Evolutionary conservation across 2,797 vertebrate genomes (phyloP).

Genomic region (Malurus splendens): DNA sequence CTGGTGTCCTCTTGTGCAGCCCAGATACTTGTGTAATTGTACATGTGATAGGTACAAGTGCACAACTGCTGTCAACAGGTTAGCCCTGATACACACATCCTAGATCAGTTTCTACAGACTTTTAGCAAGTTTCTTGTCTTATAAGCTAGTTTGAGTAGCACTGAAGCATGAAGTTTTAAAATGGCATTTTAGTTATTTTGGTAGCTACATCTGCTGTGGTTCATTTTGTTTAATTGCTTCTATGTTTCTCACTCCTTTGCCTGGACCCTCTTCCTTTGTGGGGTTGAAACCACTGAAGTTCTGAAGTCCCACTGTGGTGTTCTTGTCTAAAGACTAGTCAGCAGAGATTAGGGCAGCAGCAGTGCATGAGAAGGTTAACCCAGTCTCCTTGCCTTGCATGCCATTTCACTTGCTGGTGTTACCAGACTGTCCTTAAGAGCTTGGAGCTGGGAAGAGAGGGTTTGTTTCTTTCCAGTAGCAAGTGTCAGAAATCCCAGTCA

Average conservation of each 20-base stretch:
- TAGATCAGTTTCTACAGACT: background rate
- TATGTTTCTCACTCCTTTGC: background rate
- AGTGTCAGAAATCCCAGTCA: background rate
- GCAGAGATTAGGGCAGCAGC: background rate
- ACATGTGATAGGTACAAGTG: background rate
- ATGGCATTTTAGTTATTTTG: background rate
- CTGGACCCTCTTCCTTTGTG: background rate
- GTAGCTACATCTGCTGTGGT: background rate
- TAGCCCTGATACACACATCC: background rate
- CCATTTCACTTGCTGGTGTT: background rate
- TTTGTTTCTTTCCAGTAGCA: background rate
- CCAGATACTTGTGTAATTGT: background rate
- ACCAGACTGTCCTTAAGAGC: background rate
- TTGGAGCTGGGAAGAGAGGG: background rate
- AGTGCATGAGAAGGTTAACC: background rate
- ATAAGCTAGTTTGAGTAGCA: background rate
- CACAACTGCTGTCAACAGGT: background rate
- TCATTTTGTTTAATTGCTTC: background rate
- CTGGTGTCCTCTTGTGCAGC: background rate
- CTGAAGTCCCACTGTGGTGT: background rate
- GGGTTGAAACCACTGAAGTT: background rate
- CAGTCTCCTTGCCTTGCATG: background rate
- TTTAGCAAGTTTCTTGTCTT: background rate
- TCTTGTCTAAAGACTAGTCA: background rate
- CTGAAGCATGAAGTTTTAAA: background rate